phyloP scores from a whole-genome alignment of 1,140 invertebrate species.

The Zelostemma sp. region DNA sequence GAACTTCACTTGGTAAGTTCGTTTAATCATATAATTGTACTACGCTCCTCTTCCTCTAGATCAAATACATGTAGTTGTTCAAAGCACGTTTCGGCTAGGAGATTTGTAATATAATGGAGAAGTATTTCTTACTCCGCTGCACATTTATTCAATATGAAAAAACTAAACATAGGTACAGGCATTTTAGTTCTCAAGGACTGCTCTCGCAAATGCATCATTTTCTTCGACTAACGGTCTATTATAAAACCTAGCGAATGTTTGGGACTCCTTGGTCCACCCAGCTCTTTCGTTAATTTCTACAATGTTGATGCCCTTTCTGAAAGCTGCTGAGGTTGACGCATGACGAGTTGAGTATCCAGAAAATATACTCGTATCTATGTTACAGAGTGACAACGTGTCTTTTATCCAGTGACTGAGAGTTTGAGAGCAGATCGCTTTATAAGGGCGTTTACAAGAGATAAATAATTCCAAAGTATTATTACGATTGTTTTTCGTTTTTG shows the following conservation, averaged over 20 bases:
- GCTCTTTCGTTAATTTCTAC: not conserved
- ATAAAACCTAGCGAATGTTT: constrained; percentile 2
- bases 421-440: not conserved
- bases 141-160: too few relatives aligned
- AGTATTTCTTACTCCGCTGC: too few relatives aligned
- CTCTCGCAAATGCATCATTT: constrained; percentile 14
- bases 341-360: not conserved
- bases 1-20: too few relatives aligned
- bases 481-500: not conserved
- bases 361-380: constrained; percentile 6
- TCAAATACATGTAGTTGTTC: too few relatives aligned
- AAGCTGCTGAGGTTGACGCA: not conserved
- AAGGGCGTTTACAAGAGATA: not conserved
- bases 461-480: not conserved
- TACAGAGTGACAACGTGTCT: not conserved
- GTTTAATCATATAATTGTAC: too few relatives aligned
- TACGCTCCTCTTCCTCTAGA: too few relatives aligned
- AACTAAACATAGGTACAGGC: too few relatives aligned
- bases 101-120: too few relatives aligned
- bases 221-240: constrained; percentile 4
- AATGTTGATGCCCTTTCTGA: constrained; percentile 2
- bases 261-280: not conserved
- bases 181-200: too few relatives aligned
- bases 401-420: constrained; percentile 10
- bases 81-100: too few relatives aligned